These are phyloP conservation scores for Steinernema khuongi DNA, from an alignment of 1,140 invertebrate genomes.

Conservation along the genomic window DNA sequence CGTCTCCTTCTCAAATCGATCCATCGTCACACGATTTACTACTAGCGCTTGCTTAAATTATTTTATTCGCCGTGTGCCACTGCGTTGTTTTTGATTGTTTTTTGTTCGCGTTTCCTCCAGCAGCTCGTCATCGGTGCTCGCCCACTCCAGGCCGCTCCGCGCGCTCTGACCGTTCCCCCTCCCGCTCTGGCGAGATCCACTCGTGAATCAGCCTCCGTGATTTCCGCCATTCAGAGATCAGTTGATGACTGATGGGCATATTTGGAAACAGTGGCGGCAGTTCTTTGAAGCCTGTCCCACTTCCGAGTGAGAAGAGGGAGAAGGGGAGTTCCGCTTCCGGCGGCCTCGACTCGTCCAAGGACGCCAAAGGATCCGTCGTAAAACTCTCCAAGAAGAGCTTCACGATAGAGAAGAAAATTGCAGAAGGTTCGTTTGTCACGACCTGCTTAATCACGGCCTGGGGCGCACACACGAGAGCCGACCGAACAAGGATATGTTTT, in stretches of 20 bases:
- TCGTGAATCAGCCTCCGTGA: too few species aligned
- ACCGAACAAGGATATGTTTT: too few species aligned
- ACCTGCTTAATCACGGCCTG: background rate
- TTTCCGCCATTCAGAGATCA: background rate
- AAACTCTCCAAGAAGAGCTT: constrained; percentile 51
- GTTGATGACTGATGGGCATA: constrained; percentile 12
- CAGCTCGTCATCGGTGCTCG: background rate
- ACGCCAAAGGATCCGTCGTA: constrained; percentile 46
- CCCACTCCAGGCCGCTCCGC: background rate
- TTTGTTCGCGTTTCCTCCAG: background rate
- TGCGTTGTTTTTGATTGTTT: constrained; percentile 13
- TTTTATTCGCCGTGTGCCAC: background rate
- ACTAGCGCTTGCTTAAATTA: constrained; percentile 1
- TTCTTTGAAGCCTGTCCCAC: constrained; percentile 9
- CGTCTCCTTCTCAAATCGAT: background rate
- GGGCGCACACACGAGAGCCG: too few species aligned
- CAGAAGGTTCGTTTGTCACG: constrained; percentile 45
- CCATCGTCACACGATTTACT: background rate
- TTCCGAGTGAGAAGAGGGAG: constrained; percentile 13
- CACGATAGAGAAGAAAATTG: constrained; percentile 53
- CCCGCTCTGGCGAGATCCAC: background rate
- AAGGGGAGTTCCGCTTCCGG: constrained; percentile 3
- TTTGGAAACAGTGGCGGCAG: constrained; percentile 14
- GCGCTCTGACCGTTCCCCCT: background rate
- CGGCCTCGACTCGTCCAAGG: constrained; percentile 24